These are phyloP conservation scores for Morpho deidamia DNA, from an alignment of 2,888 invertebrate genomes.

Conservation along the genomic window DNA sequence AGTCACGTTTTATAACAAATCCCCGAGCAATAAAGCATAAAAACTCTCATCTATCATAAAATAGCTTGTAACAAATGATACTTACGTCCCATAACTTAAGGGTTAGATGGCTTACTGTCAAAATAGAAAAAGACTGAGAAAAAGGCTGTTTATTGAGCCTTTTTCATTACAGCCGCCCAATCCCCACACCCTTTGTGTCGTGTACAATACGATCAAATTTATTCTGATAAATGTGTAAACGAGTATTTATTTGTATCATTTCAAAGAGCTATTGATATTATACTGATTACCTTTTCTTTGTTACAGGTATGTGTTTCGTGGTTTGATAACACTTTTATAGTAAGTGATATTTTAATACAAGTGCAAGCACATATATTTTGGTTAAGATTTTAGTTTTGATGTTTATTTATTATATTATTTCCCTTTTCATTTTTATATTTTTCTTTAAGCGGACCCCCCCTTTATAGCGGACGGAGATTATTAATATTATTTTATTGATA, in stretches of 20 bases:
- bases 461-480: no score
- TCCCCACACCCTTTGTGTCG: slow-evolving; percentile 46
- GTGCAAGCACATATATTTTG: not conserved
- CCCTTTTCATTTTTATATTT: no score
- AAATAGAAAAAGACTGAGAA: slow-evolving; percentile 32
- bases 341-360: slow-evolving; percentile 11
- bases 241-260: slow-evolving; percentile 28
- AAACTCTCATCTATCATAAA: slow-evolving; percentile 66
- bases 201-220: slow-evolving; percentile 41
- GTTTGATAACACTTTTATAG: slow-evolving; percentile 16
- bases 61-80: slow-evolving; percentile 40
- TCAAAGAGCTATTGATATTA: slow-evolving; percentile 19
- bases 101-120: slow-evolving; percentile 50
- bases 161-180: slow-evolving; percentile 50
- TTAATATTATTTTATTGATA: no score
- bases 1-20: slow-evolving; percentile 59
- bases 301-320: slow-evolving; percentile 55
- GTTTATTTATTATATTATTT: not conserved
- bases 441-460: no score
- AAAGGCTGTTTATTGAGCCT: slow-evolving; percentile 55
- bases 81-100: slow-evolving; percentile 60
- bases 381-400: not conserved
- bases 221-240: slow-evolving; percentile 46
- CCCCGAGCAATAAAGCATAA: slow-evolving; percentile 57
- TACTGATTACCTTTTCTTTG: slow-evolving; percentile 40